Evolutionary conservation across 1,140 invertebrate genomes (phyloP), one percentile per base, ranked within the genome.

Genomic region (Drosophila lowei): DNA sequence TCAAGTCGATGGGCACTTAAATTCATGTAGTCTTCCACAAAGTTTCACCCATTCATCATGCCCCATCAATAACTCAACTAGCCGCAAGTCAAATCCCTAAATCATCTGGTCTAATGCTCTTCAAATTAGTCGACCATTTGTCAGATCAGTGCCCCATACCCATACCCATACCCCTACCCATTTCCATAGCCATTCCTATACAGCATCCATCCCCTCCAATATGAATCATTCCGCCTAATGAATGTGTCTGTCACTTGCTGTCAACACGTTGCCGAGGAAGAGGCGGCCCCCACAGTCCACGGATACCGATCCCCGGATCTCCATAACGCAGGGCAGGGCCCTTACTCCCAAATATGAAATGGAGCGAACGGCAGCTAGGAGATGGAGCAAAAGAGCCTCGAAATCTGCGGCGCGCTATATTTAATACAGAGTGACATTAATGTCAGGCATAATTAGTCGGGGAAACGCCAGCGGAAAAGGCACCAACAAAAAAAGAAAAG

Each of bases 241-340:
- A 88, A 88, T 83, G 75, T 88, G 84, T 88, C 83, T 88, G 84
- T 86, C 83, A 86, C 81, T 83, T 58, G 83, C 83, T 88, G 83
- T 88, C 83, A 88, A 88, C 83, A 89, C 83, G 83, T 79, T 83
- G 74, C 83, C 66, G 60, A 76, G 58, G 60, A 42, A 52, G 28
- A 67, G 54, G 44, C 66, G 28, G 28, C 43, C 71, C 71, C 71
- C 38, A 50, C 41, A 30, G 52, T 25, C 23, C 50, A 48, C 25
- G 43, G 65, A 72, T 67, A 63, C 53, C 48, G 41, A 68, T 66
- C 42, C 23, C 9, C 25, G 30, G 47, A 46, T 60, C 50, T 23
- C 57, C 44, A 18, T 47, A 47, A 8, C 3, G 21, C 46, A 75
- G 28, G 50, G 68, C 61, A 43, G 43, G 62, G 52, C 63, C 42